Base-by-base conservation (phyloP, 2,888 invertebrate genomes). In the Drosophila rubida region DNA sequence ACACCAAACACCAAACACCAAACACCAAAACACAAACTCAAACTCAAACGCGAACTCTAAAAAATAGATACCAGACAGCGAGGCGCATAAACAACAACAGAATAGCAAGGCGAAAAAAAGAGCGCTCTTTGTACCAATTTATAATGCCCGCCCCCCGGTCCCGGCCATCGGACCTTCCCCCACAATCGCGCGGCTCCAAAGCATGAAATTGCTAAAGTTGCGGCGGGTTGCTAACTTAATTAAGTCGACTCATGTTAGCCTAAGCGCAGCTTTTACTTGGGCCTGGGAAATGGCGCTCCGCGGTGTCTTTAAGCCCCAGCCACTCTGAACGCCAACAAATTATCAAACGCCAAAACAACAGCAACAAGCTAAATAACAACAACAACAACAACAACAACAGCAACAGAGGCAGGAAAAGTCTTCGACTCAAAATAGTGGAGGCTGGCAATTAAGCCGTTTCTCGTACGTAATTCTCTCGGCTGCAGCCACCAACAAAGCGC, bases 241-340 rank as follows among this genome's bases (percentile, higher is more conserved):
- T 78, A 78, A 66, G 65, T 57, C 60, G 53, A 39, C 55, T 68
- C 65, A 63, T 60, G 57, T 63, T 59, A 60, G 63, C 54, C 69
- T 76, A 75, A 77, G 72, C 72, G 63, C 63, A 68, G 80, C 75
- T 81, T 73, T 75, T 75, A 73, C 80, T 73, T 77, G 69, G 62
- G 66, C 74, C 74, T 81, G 78, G 81, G 79, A 78, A 79, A 80
- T 63, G 45, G 62, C 61, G 41, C 63, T 30, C 14, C 32, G 68
- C 72, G 69, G 75, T 67, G 63, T 76, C 73, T 78, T 67, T 71
- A 57, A 72, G 69, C 41, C 19, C 41, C 39, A 50, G 48, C 73
- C 54, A 49, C 51, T 59, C 53, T 62, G 70, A 74, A 67, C 62
- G 55, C 55, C 63, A 75, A 76, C 76, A 80, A 80, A 80, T 80